These are phyloP conservation scores for Carposina sasakii DNA, from an alignment of 1,140 invertebrate genomes.

Conservation along the genomic window DNA sequence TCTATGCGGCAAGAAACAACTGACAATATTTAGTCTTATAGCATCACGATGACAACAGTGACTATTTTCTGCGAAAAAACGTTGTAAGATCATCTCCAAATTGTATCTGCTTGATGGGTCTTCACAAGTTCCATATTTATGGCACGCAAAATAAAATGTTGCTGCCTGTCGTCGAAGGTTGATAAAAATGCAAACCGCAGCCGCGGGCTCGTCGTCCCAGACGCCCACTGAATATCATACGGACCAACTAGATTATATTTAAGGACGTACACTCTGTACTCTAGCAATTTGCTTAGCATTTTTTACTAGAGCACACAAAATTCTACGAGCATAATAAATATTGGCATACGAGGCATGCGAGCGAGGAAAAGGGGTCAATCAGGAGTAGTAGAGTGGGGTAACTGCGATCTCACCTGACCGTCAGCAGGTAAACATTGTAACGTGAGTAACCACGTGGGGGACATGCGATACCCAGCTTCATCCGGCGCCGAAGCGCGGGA, in stretches of 20 bases:
- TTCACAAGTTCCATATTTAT: slow-evolving; percentile 64
- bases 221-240: slow-evolving; percentile 46
- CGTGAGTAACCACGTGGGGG: slow-evolving; percentile 57
- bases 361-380: background rate
- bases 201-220: slow-evolving; percentile 40
- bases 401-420: slow-evolving; percentile 57
- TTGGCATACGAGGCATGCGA: background rate
- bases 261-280: slow-evolving; percentile 26
- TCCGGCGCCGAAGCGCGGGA: background rate
- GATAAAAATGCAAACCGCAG: slow-evolving; percentile 68
- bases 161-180: slow-evolving; percentile 54
- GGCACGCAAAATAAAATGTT: slow-evolving; percentile 65
- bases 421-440: slow-evolving; percentile 67
- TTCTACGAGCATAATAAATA: background rate
- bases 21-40: no score
- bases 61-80: no score
- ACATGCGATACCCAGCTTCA: slow-evolving; percentile 35
- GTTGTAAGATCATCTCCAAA: no score
- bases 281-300: slow-evolving; percentile 37
- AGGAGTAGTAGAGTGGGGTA: slow-evolving; percentile 20
- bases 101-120: slow-evolving; percentile 48
- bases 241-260: slow-evolving; percentile 42
- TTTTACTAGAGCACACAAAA: background rate
- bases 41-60: no score
- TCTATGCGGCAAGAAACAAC: no score